These are phyloP conservation scores for Plectropomus leopardus DNA, from an alignment of 2,113 vertebrate species.

Conservation along the genomic window DNA sequence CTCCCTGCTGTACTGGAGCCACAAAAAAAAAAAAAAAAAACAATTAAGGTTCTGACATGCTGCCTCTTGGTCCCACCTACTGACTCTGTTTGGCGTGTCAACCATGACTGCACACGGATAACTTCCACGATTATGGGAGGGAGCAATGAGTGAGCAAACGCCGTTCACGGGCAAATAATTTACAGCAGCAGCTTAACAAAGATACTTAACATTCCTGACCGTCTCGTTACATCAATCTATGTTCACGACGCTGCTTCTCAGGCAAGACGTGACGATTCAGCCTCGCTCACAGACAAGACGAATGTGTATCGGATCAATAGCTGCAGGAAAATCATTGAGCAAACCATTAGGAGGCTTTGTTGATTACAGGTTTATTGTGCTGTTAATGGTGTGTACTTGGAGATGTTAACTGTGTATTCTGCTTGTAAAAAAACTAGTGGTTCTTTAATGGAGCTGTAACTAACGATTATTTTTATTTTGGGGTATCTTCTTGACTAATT, in stretches of 20 bases:
- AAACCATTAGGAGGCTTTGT: constrained; percentile 56
- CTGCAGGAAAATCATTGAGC: constrained; percentile 48
- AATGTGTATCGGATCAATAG: constrained; percentile 67
- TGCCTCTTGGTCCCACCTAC: constrained; percentile 42
- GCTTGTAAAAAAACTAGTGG: neutral
- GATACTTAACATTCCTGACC: constrained; percentile 70
- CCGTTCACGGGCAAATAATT: constrained; percentile 66
- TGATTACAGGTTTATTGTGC: constrained; percentile 55
- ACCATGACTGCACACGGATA: neutral
- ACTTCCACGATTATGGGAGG: constrained; percentile 36
- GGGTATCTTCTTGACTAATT: neutral
- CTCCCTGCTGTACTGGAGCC: constrained; percentile 40
- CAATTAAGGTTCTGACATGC: constrained; percentile 68
- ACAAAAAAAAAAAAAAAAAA: constrained; percentile 16
- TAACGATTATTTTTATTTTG: neutral
- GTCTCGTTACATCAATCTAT: constrained; percentile 58
- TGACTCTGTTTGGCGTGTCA: constrained; percentile 40
- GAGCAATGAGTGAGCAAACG: constrained; percentile 25
- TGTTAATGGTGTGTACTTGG: constrained; percentile 36
- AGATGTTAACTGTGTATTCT: neutral
- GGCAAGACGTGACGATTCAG: constrained; percentile 35
- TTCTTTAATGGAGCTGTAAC: neutral
- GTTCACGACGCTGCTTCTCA: neutral
- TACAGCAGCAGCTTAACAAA: constrained; percentile 53
- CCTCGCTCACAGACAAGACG: constrained; percentile 44